Percentiles rank a stretch among this genome's conserved stretches.
Evolutionary conservation across 2,797 vertebrate genomes (phyloP).

Genomic region (Aphelocoma californica): DNA sequence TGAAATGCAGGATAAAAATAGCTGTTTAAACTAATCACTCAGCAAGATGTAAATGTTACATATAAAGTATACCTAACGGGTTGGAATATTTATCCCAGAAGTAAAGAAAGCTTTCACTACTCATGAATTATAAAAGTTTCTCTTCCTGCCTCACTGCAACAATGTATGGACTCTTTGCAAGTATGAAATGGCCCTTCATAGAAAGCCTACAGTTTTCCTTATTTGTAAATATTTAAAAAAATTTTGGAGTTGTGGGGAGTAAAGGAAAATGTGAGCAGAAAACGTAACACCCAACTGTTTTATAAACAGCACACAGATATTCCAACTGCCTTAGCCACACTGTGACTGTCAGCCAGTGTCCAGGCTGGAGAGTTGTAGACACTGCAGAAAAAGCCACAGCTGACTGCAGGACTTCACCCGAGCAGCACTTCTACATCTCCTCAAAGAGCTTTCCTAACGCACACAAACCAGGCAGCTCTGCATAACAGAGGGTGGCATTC

Average conservation of each 20-base stretch:
- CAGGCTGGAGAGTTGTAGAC: not conserved
- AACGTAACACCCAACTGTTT: not conserved
- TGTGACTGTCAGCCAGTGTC: not conserved
- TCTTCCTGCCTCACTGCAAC: constrained; percentile 38
- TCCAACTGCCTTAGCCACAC: rapidly evolving
- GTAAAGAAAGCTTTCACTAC: constrained; percentile 59
- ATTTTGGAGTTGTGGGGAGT: not conserved
- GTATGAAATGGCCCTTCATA: not conserved
- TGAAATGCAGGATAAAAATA: constrained; percentile 68
- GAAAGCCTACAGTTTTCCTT: not conserved
- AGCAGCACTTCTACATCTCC: not conserved
- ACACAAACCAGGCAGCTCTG: not conserved
- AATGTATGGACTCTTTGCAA: not conserved
- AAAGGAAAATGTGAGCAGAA: not conserved
- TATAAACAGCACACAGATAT: not conserved
- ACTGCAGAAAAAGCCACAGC: not conserved
- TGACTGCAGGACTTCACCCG: not conserved
- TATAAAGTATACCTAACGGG: constrained; percentile 67
- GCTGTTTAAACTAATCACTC: constrained; percentile 71
- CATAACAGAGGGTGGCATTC: not conserved
- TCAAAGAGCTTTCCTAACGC: rapidly evolving
- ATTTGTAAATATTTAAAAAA: not conserved
- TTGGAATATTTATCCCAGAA: constrained; percentile 67
- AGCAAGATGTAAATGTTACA: constrained; percentile 71
- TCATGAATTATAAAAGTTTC: constrained; percentile 59